phyloP scores from a whole-genome alignment of 2,113 vertebrate genomes.

The Chroicocephalus ridibundus region DNA sequence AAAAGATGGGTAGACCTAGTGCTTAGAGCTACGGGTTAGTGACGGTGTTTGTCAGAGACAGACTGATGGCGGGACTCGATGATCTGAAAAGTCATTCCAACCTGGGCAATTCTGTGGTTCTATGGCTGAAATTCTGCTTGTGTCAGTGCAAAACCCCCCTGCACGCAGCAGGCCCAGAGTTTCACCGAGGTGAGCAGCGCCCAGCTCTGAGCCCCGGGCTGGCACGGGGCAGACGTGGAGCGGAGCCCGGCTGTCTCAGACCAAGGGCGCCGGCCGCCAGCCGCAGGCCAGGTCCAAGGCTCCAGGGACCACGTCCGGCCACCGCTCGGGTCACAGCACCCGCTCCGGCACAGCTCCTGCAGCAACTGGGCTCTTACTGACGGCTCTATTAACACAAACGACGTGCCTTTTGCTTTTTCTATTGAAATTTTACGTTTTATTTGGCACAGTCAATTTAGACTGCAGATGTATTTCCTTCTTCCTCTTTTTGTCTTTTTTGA shows the following conservation, averaged over 20 bases:
- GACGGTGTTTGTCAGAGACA: too few relatives aligned
- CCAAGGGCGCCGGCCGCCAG: background rate
- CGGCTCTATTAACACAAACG: slow-evolving; percentile 53
- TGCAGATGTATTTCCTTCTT: slow-evolving; percentile 53
- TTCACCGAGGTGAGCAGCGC: background rate
- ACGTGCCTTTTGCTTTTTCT: slow-evolving; percentile 45
- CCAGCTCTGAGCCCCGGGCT: too few relatives aligned
- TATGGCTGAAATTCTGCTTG: background rate
- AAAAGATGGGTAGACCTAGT: too few relatives aligned
- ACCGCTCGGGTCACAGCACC: background rate
- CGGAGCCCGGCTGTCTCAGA: too few relatives aligned
- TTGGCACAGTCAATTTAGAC: slow-evolving; percentile 62
- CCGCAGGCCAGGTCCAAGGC: background rate
- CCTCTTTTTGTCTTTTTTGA: slow-evolving; percentile 48
- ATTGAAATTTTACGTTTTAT: slow-evolving; percentile 54
- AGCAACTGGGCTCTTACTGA: background rate
- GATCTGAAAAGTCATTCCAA: too few relatives aligned
- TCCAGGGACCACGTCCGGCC: background rate
- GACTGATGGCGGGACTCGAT: too few relatives aligned
- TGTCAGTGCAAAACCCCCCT: background rate
- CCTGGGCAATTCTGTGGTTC: too few relatives aligned
- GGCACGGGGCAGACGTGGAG: too few relatives aligned
- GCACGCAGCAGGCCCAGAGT: background rate
- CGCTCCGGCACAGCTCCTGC: background rate
- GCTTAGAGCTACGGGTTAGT: too few relatives aligned